Evolutionary conservation across 2,888 invertebrate species (phyloP).

Genomic region (Hypomecis punctinalis): DNA sequence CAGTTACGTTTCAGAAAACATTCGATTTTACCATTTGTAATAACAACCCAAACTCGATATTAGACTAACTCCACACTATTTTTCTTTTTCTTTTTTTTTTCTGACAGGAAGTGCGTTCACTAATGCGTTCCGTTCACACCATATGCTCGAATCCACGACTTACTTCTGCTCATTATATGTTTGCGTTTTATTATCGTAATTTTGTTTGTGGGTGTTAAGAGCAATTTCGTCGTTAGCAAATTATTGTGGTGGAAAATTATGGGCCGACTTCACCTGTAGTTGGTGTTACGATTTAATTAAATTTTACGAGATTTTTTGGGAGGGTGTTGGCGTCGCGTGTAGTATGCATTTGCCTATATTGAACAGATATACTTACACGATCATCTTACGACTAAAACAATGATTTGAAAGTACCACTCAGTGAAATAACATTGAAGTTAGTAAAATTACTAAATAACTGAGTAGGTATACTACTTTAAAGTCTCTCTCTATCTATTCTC

Average conservation of each 20-base stretch:
- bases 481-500: too few species aligned
- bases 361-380: too few species aligned
- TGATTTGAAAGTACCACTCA: too few species aligned
- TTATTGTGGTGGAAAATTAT: constrained; percentile 49
- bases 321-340: too few species aligned
- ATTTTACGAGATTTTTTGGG: not conserved
- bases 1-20: constrained; percentile 4
- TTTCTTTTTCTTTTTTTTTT: constrained; percentile 47
- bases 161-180: constrained; percentile 55
- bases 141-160: constrained; percentile 58
- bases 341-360: too few species aligned
- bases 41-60: constrained; percentile 16
- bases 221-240: constrained; percentile 74
- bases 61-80: constrained; percentile 24
- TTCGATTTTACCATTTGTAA: constrained; percentile 17
- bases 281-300: not conserved
- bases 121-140: constrained; percentile 74
- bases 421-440: too few species aligned
- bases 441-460: too few species aligned
- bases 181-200: constrained; percentile 66
- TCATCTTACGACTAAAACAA: too few species aligned
- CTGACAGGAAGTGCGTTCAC: constrained; percentile 62
- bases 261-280: not conserved
- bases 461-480: too few species aligned
- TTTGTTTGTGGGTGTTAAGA: constrained; percentile 61